Base-by-base conservation (phyloP, 2,113 vertebrate species). In the Heterochromis multidens region DNA sequence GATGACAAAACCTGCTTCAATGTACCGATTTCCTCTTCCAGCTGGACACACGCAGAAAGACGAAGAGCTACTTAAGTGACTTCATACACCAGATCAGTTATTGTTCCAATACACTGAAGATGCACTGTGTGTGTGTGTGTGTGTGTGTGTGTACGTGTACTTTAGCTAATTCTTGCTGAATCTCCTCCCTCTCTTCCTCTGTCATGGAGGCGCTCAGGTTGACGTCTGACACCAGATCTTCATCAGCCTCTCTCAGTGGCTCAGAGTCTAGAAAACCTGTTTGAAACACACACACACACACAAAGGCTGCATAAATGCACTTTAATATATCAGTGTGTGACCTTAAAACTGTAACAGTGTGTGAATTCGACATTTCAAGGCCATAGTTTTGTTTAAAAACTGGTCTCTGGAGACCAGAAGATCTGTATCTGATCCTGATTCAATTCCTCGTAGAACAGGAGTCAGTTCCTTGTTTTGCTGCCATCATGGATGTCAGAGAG, bases 1-100 rank as follows among this genome's bases (percentile, higher is more conserved):
- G 97, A 98, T 52, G 94, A 95, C 91, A 99, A 92, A 70, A 99
- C 98, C 96, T 99, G 98, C 79, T 94, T 96, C 92, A 99, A 84
- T 27, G 98, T 99, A 77, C 95, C 94, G 88, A 99, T 99, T 96
- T 99, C 99, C 86, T 99, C 98, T 83, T 99, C 98, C 83, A 99
- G 94, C 98, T 94, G 78, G 74, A 82, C 17, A 67, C 1, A 25
- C 12, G 86, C 46, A 87, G 1, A 83, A 17, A 88, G 12, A 87
- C 25, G 80, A 12, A 40, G 5, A 13, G 40, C 6, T 7, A n/a
- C 29, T 60, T 37, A 25, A 31, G 16, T 2, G 9, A 21, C 17
- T 60, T 43, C 31, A 9, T 23, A 23, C 7, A 16, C 31, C 1
- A 74, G 27, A 49, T n/a, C 4, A 23, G 17, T 27, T 12, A 7